Percentiles rank a stretch among this genome's conserved stretches.
Evolutionary conservation across 1,140 invertebrate species (phyloP).

Genomic region (Papilio machaon): DNA sequence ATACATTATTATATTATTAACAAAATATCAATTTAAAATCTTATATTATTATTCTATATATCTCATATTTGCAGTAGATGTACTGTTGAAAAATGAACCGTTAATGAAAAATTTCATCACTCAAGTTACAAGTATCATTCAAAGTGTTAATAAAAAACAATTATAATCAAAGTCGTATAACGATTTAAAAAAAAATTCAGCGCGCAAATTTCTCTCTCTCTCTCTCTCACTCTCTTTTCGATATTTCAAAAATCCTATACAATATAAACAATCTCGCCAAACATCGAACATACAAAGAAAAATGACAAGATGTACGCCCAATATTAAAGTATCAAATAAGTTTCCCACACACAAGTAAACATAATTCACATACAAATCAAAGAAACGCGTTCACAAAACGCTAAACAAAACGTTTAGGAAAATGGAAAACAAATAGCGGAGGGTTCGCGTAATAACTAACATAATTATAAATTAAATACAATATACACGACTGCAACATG

Average conservation of each 20-base stretch:
- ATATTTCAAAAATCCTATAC: constrained; percentile 1
- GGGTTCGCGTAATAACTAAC: constrained; percentile 37
- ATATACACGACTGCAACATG: constrained; percentile 41
- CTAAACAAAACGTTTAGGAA: not conserved
- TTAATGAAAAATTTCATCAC: too few species aligned
- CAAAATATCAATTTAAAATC: not conserved
- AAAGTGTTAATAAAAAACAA: too few species aligned
- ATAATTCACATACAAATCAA: not conserved
- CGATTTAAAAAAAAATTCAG: constrained; percentile 9
- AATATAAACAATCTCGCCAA: constrained; percentile 21
- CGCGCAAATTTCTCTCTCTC: not conserved
- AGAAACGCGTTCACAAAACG: constrained; percentile 12
- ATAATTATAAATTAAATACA: constrained; percentile 61
- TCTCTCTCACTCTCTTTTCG: too few species aligned
- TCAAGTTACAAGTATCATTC: too few species aligned
- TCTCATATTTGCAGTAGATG: not conserved
- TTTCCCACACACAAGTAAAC: not conserved
- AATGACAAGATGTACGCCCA: not conserved
- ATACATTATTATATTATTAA: not conserved
- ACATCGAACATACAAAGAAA: not conserved
- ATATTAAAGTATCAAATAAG: constrained; percentile 21
- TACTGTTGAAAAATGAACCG: too few species aligned
- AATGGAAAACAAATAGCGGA: constrained; percentile 32
- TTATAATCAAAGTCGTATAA: too few species aligned
- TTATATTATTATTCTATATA: too few species aligned